Evolutionary conservation across 1,140 invertebrate species (phyloP).

Genomic region (Drosophila nigromelanica): DNA sequence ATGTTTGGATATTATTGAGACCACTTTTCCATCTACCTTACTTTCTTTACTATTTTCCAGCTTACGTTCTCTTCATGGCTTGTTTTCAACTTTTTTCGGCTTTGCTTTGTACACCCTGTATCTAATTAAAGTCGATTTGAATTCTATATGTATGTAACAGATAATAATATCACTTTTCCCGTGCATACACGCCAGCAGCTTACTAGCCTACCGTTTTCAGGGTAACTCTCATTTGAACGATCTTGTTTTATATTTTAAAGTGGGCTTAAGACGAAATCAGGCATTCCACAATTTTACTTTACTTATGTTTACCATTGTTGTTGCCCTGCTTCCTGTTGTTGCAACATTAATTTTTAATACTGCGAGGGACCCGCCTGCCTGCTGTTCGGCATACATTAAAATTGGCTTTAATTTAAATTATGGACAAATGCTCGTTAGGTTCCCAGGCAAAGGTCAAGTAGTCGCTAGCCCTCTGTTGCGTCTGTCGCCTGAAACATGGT

Average conservation of each 20-base stretch:
- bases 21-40: neutral
- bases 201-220: neutral
- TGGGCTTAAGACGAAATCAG: slow-evolving; percentile 51
- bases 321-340: slow-evolving; percentile 2
- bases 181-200: too few relatives aligned
- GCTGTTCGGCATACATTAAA: slow-evolving; percentile 49
- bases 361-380: slow-evolving; percentile 14
- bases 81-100: neutral
- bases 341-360: slow-evolving; percentile 27
- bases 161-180: too few relatives aligned
- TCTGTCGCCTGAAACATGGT: slow-evolving; percentile 7
- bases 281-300: slow-evolving; percentile 29
- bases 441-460: slow-evolving; percentile 16
- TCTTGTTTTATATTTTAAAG: neutral
- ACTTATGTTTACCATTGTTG: slow-evolving; percentile 13
- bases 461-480: neutral
- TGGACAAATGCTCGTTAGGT: slow-evolving; percentile 53
- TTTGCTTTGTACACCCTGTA: too few relatives aligned
- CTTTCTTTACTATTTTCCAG: neutral
- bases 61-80: neutral
- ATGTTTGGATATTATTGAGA: slow-evolving; percentile 16
- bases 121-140: too few relatives aligned
- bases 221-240: too few relatives aligned
- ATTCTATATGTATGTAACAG: neutral
- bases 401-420: slow-evolving; percentile 76